These are phyloP conservation scores for Syrrhaptes paradoxus DNA, from an alignment of 2,113 vertebrate species.

Conservation along the genomic window DNA sequence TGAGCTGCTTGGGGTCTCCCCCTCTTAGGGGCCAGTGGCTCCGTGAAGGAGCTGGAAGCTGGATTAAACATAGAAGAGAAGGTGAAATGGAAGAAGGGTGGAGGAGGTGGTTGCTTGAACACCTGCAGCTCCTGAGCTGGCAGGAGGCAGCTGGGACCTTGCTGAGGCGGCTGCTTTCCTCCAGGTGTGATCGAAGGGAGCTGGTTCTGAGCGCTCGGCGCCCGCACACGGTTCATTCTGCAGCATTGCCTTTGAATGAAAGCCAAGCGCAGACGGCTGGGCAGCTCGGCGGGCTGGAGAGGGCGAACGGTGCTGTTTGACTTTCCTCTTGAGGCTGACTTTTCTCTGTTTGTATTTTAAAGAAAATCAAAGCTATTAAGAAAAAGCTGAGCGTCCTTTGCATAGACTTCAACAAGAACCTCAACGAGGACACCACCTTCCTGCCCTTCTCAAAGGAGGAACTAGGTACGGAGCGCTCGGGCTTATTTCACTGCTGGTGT, in stretches of 20 bases:
- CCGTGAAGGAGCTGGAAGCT: background rate
- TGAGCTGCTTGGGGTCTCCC: background rate
- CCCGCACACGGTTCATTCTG: background rate
- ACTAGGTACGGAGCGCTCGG: conserved; percentile 74
- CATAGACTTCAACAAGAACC: conserved; percentile 97
- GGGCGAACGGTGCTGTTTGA: fast-evolving
- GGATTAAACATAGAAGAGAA: background rate
- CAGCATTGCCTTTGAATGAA: background rate
- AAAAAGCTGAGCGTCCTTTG: conserved; percentile 90
- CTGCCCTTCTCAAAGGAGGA: conserved; percentile 86
- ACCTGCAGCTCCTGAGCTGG: conserved; percentile 4
- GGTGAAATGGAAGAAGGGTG: background rate
- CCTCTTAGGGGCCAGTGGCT: fast-evolving
- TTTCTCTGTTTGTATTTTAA: background rate
- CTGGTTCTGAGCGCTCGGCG: background rate
- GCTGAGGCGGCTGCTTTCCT: conserved; percentile 7
- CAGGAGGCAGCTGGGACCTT: background rate
- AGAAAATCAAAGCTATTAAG: conserved; percentile 96
- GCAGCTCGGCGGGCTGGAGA: background rate
- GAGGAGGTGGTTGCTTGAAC: background rate
- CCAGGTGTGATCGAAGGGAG: background rate
- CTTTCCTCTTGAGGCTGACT: background rate
- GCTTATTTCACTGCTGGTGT: background rate
- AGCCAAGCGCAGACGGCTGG: background rate
- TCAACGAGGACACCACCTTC: conserved; percentile 92